These are phyloP conservation scores for Pristionchus fissidentatus DNA, from an alignment of 2,888 invertebrate species.

Conservation along the genomic window DNA sequence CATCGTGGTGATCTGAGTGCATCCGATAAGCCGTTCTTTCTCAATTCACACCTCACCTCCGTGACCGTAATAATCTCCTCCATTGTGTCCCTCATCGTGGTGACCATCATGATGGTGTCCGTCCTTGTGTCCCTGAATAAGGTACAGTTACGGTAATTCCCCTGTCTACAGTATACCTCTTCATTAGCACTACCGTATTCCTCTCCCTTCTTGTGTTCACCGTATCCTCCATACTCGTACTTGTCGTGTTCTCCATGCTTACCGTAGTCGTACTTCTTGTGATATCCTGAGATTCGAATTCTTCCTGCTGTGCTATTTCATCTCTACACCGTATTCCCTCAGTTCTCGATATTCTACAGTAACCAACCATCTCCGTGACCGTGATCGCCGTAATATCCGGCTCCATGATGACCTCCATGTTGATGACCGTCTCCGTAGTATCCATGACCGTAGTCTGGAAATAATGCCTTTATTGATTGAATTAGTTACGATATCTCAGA, in stretches of 20 bases:
- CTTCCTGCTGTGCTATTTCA: no score
- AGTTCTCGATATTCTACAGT: constrained; percentile 16
- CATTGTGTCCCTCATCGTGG: constrained; percentile 23
- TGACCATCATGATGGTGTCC: constrained; percentile 34
- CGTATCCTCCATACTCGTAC: constrained; percentile 49
- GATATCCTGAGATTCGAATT: constrained; percentile 14
- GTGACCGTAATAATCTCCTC: constrained; percentile 34
- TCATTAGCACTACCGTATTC: constrained; percentile 44
- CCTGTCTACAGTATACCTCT: constrained; percentile 39
- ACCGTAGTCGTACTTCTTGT: constrained; percentile 42
- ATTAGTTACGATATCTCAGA: neutral
- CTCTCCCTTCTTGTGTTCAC: constrained; percentile 43
- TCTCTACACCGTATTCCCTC: neutral
- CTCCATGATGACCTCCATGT: constrained; percentile 41
- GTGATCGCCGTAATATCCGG: constrained; percentile 42
- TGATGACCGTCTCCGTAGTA: constrained; percentile 45
- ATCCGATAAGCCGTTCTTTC: constrained; percentile 1
- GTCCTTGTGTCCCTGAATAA: constrained; percentile 33
- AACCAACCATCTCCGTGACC: constrained; percentile 38
- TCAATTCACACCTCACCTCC: constrained; percentile 27
- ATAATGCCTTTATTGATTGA: neutral
- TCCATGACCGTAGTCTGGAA: constrained; percentile 42
- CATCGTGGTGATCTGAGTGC: constrained; percentile 44
- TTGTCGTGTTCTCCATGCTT: constrained; percentile 45
- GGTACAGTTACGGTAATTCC: neutral